Evolutionary conservation across 2,113 vertebrate genomes (phyloP).

Genomic region (Cnemophilus loriae): DNA sequence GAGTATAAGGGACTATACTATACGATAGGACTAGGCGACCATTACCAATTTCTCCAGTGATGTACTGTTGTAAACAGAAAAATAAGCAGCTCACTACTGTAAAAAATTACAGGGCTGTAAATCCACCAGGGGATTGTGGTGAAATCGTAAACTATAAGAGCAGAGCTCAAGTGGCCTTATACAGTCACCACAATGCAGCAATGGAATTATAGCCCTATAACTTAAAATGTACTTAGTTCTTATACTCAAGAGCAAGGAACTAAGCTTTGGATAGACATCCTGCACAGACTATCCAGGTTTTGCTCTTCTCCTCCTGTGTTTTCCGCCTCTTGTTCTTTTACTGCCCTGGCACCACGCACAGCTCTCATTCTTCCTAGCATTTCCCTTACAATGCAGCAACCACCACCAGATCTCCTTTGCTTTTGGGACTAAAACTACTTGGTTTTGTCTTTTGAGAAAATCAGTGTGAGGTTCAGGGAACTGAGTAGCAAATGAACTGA

Average conservation of each 20-base stretch:
- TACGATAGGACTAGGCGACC: background rate
- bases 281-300: background rate
- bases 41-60: background rate
- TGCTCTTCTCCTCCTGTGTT: background rate
- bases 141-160: slow-evolving; percentile 57
- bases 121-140: slow-evolving; percentile 37
- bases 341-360: background rate
- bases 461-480: background rate
- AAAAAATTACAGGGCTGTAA: slow-evolving; percentile 62
- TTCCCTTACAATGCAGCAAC: background rate
- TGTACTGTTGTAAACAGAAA: background rate
- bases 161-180: slow-evolving; percentile 51
- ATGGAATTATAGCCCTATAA: slow-evolving; percentile 64
- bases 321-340: background rate
- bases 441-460: background rate
- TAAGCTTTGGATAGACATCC: background rate
- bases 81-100: slow-evolving; percentile 35
- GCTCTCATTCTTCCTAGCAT: background rate
- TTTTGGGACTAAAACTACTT: background rate
- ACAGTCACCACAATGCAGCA: slow-evolving; percentile 29
- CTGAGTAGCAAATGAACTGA: background rate
- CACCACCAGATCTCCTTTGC: background rate
- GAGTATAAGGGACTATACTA: background rate
- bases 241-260: background rate
- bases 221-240: slow-evolving; percentile 47